Evolutionary conservation across 64 coral and sea anemone species (phyloP).

Genomic region (Montipora cactus): DNA sequence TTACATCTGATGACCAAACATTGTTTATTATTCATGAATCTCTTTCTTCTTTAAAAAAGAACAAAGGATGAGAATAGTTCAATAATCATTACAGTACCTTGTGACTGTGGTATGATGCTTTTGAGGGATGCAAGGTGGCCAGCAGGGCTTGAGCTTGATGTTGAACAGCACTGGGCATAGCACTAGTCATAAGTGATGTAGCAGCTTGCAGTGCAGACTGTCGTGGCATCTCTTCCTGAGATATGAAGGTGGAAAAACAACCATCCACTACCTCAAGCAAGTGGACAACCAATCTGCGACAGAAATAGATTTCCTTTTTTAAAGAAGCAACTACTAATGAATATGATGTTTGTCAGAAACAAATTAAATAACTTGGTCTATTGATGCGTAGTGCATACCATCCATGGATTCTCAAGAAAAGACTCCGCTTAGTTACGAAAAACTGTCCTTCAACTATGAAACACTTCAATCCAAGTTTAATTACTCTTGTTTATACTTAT

Average conservation of each 20-base stretch:
- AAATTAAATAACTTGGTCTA: too few species aligned
- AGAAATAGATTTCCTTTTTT: not conserved
- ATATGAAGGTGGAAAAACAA: constrained; percentile 82
- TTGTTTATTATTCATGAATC: too few species aligned
- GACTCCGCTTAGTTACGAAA: too few species aligned
- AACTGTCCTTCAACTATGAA: too few species aligned
- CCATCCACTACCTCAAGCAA: constrained; percentile 90
- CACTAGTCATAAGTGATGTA: constrained; percentile 86
- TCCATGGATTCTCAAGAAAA: too few species aligned
- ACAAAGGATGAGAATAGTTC: too few species aligned
- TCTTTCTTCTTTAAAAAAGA: not conserved
- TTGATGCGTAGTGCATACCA: too few species aligned
- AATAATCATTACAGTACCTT: constrained; percentile 64
- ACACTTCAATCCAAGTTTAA: too few species aligned
- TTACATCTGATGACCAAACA: too few species aligned
- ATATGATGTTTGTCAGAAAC: too few species aligned
- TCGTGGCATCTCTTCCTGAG: constrained; percentile 64
- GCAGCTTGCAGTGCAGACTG: constrained; percentile 76
- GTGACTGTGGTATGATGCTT: constrained; percentile 89
- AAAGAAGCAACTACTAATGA: not conserved
- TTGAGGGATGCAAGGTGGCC: constrained; percentile 90
- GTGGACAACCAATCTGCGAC: constrained; percentile 84
- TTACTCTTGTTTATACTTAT: too few species aligned
- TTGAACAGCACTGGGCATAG: constrained; percentile 57
- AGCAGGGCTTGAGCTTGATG: constrained; percentile 90